phyloP scores from a whole-genome alignment of 2,113 vertebrate genomes.

The Crotophaga sulcirostris region DNA sequence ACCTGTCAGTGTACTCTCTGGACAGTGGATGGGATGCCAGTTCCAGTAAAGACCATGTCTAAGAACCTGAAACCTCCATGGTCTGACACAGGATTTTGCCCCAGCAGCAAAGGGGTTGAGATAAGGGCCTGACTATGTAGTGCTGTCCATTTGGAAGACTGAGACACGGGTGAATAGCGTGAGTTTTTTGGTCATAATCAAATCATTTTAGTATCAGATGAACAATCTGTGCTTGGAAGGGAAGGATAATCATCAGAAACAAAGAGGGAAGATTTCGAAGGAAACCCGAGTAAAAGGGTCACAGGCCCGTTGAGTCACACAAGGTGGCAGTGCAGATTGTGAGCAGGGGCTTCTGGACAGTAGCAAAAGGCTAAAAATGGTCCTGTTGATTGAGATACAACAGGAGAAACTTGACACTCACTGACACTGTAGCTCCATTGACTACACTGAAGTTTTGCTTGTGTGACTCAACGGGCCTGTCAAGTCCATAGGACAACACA shows the following conservation, averaged over 20 bases:
- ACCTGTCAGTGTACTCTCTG: too few species aligned
- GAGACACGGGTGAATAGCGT: neutral
- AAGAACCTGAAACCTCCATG: neutral
- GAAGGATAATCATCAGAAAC: neutral
- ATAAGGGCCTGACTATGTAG: neutral
- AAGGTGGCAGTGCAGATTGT: slow-evolving; percentile 67
- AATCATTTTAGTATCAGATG: accelerated
- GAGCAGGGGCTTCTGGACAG: neutral
- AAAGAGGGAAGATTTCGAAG: neutral
- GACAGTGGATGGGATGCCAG: neutral
- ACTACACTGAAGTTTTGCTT: neutral
- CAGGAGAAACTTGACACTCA: neutral
- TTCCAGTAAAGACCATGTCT: neutral
- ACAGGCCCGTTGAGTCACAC: too few species aligned
- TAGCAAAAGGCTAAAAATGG: neutral
- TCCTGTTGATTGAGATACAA: neutral
- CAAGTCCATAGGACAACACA: accelerated
- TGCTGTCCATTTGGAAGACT: neutral
- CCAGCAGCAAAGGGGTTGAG: neutral
- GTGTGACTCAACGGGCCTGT: accelerated
- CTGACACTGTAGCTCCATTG: neutral
- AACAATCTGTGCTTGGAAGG: neutral
- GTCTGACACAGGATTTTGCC: neutral
- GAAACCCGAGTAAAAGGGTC: neutral
- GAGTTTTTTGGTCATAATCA: neutral